These are phyloP conservation scores for Serilophus lunatus DNA, from an alignment of 2,113 vertebrate genomes.

Conservation along the genomic window DNA sequence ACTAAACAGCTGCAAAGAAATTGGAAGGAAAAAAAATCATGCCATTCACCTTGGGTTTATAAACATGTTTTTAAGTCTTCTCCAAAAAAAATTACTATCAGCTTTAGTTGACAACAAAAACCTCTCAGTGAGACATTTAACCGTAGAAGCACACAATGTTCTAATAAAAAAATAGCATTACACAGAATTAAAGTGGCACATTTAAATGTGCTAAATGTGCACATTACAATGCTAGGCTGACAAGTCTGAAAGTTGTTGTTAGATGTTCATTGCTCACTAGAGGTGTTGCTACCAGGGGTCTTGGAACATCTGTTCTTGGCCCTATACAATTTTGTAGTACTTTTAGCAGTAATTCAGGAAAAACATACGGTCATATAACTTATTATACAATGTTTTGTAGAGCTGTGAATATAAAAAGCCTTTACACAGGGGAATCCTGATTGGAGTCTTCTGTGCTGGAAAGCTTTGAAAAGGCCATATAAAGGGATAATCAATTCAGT, in stretches of 20 bases:
- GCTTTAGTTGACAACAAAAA: constrained; percentile 11
- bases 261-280: constrained; percentile 3
- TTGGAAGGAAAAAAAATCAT: not conserved
- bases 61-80: constrained; percentile 17
- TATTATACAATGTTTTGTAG: not conserved
- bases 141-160: constrained; percentile 32
- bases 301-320: constrained; percentile 24
- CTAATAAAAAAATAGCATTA: constrained; percentile 46
- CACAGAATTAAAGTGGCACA: constrained; percentile 41
- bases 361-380: not conserved
- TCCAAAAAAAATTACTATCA: not conserved
- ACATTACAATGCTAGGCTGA: constrained; percentile 33
- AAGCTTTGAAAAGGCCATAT: not conserved
- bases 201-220: constrained; percentile 37
- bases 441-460: not conserved
- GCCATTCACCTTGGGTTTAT: constrained; percentile 12
- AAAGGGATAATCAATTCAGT: not conserved
- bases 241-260: not conserved
- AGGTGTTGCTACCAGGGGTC: constrained; percentile 17
- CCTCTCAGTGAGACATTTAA: not conserved
- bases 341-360: not conserved
- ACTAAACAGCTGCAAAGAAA: not conserved
- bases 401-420: not conserved
- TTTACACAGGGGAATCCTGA: not conserved
- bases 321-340: not conserved